Evolutionary conservation across 2,797 vertebrate species (phyloP), one percentile per base, ranked within the genome.

Genomic region (Rhinichthys osculus): DNA sequence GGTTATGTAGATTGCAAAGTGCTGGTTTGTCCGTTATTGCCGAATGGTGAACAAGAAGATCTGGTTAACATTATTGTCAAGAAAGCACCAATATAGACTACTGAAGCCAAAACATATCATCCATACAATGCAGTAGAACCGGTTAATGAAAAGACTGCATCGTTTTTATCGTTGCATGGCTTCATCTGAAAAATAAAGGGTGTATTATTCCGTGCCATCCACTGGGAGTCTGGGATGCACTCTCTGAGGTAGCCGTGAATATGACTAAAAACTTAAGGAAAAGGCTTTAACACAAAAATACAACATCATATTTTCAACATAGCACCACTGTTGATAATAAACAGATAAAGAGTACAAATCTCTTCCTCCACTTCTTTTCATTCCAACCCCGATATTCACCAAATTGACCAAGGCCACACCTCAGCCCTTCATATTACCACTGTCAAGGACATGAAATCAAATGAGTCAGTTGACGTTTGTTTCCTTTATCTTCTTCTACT

Each of bases 211-310:
- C 78, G 85, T 84, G 92, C 90, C 87, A 66, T 82, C 79, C 85
- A 83, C 81, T 84, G 27, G 4, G 64, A 73, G 74, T 83, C 83
- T 81, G 72, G 83, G 71, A 88, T 74, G 90, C 91, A 92, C 92
- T 94, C 94, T 93, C 94, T 91, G 96, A 97, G 96, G 96, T 97
- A 97, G 94, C 96, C 94, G 77, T 89, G 93, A 95, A 92, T 73
- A 91, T 92, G 80, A 91, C 90, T 91, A 62, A 19, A 62, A 90
- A 90, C 91, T 77, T 19, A 38, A 79, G 86, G 23, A 30, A 67
- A 87, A 89, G 83, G 88, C 83, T 72, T 82, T 40, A 88, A 85
- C 92, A 87, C 89, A 86, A 82, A 90, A 93, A 88, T 91, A 92
- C 44, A 54, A 67, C 6, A 21, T 27, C 17, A 42, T 76, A 80